phyloP scores from a whole-genome alignment of 2,797 vertebrate species.

The Alcedo atthis region DNA sequence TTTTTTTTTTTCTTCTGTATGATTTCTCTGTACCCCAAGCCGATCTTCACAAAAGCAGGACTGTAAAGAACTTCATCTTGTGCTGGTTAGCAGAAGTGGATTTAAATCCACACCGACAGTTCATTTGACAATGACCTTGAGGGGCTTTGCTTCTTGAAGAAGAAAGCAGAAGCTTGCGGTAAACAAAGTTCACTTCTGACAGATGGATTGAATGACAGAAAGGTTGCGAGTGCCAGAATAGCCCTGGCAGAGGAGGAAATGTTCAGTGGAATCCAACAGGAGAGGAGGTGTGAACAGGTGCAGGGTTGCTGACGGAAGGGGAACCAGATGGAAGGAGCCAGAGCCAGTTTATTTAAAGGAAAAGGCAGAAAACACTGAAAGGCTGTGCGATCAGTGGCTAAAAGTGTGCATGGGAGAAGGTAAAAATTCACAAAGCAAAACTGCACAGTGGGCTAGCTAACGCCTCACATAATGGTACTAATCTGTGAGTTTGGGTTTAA shows the following conservation, averaged over 20 bases:
- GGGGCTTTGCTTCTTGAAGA: slow-evolving; percentile 97
- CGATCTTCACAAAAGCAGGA: slow-evolving; percentile 74
- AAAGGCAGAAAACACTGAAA: slow-evolving; percentile 92
- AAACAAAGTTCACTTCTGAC: slow-evolving; percentile 99
- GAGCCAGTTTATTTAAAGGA: slow-evolving; percentile 99
- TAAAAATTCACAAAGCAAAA: slow-evolving; percentile 87
- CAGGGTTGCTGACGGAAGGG: slow-evolving; percentile 99
- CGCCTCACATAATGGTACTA: slow-evolving; percentile 83
- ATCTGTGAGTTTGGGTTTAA: slow-evolving; percentile 82
- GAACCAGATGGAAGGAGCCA: slow-evolving; percentile 99
- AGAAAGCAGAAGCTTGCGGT: slow-evolving; percentile 97
- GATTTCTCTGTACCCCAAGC: slow-evolving; percentile 72
- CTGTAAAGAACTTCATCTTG: slow-evolving; percentile 78
- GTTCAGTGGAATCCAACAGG: slow-evolving; percentile 99
- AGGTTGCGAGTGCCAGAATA: slow-evolving; percentile 98
- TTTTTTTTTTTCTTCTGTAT: slow-evolving; percentile 67
- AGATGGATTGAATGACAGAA: slow-evolving; percentile 99
- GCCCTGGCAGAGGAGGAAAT: slow-evolving; percentile 97
- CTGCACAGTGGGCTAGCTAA: slow-evolving; percentile 83
- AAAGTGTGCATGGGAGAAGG: slow-evolving; percentile 85
- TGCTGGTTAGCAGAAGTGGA: slow-evolving; percentile 79
- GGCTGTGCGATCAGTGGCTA: slow-evolving; percentile 88
- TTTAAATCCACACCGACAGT: slow-evolving; percentile 87
- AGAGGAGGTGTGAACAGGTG: slow-evolving; percentile 99
- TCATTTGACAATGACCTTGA: slow-evolving; percentile 92